Percentiles rank a stretch among this genome's conserved stretches.
phyloP scores from a whole-genome alignment of 2,113 vertebrate genomes.

The Proterorhinus semilunaris region DNA sequence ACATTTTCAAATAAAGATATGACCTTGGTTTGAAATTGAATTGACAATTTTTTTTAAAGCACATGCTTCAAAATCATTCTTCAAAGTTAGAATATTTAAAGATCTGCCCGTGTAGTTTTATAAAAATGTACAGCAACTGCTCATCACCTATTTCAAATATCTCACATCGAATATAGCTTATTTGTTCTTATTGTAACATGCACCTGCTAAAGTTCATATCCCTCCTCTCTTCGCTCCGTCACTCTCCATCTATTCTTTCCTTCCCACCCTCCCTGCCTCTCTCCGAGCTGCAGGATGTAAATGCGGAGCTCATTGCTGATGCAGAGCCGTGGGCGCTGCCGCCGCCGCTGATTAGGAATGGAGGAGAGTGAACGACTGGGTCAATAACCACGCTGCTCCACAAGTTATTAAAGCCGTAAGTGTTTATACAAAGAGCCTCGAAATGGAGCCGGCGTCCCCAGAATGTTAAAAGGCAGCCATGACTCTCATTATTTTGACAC shows the following conservation, averaged over 20 bases:
- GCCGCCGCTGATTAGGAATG: slow-evolving; percentile 69
- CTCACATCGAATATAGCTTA: slow-evolving; percentile 25
- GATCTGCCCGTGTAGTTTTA: no score
- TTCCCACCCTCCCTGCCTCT: background rate
- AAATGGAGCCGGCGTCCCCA: slow-evolving; percentile 59
- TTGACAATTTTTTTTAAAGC: no score
- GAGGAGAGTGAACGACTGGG: slow-evolving; percentile 70
- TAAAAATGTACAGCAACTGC: no score
- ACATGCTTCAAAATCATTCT: no score
- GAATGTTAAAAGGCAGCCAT: slow-evolving; percentile 67
- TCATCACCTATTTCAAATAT: no score
- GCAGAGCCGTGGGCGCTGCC: slow-evolving; percentile 52
- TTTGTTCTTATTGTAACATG: slow-evolving; percentile 19
- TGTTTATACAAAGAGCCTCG: slow-evolving; percentile 72
- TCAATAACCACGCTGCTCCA: slow-evolving; percentile 68
- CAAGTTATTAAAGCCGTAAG: slow-evolving; percentile 74
- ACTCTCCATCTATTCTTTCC: no score
- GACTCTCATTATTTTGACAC: slow-evolving; percentile 62
- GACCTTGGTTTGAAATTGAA: no score
- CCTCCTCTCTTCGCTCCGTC: background rate
- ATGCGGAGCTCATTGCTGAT: slow-evolving; percentile 64
- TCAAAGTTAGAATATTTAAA: no score
- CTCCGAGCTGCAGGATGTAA: slow-evolving; percentile 49
- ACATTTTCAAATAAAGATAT: no score
- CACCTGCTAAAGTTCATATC: background rate